Percentiles rank a stretch among this genome's conserved stretches.
Evolutionary conservation across 2,113 vertebrate species (phyloP).

Genomic region (Pithys albifrons): DNA sequence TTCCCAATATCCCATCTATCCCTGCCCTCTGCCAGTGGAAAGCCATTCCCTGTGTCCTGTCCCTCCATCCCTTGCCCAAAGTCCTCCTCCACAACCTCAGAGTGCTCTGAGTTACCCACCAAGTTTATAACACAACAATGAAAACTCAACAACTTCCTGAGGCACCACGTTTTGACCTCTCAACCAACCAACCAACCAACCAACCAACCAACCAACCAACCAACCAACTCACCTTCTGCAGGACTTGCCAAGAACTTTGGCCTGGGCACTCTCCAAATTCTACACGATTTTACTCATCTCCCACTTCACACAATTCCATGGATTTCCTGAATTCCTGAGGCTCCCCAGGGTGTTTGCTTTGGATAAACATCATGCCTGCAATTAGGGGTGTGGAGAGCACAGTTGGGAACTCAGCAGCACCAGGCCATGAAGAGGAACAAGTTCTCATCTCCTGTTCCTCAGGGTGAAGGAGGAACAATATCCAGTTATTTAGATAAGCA

Average conservation of each 20-base stretch:
- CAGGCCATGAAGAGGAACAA: background rate
- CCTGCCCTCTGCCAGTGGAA: background rate
- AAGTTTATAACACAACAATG: background rate
- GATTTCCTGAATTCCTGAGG: background rate
- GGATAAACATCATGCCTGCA: background rate
- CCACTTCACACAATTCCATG: too few species aligned
- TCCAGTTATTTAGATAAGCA: background rate
- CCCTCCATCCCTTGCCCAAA: background rate
- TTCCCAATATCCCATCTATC: background rate
- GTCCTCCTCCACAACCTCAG: background rate
- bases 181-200: background rate
- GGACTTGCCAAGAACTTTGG: background rate
- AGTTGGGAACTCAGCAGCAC: background rate
- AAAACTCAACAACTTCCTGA: background rate
- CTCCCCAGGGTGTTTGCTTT: background rate
- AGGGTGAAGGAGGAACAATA: background rate
- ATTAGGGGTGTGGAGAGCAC: background rate
- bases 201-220: background rate
- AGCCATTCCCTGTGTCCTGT: background rate
- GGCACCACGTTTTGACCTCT: background rate
- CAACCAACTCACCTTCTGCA: background rate
- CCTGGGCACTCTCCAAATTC: background rate
- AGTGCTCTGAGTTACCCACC: background rate
- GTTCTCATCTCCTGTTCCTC: background rate
- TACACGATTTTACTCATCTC: background rate